Evolutionary conservation across 2,113 vertebrate genomes (phyloP).

Genomic region (Coregonus clupeaformis): DNA sequence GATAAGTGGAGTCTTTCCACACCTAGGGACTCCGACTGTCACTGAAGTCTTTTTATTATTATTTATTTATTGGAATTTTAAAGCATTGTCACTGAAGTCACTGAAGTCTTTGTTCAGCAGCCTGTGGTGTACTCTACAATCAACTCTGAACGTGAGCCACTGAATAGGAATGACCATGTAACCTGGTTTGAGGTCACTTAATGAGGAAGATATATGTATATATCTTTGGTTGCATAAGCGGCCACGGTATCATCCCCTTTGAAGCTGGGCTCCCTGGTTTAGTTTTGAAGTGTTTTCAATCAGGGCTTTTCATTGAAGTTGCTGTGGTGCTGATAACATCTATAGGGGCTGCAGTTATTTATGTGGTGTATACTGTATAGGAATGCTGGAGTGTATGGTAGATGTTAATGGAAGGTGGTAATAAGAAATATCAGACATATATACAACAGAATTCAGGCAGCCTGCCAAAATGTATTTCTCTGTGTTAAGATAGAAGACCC

Average conservation of each 20-base stretch:
- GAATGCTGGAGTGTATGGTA: background rate
- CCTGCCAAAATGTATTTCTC: too few species aligned
- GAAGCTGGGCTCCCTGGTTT: constrained; percentile 4
- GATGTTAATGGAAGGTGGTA: background rate
- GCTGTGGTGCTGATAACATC: too few species aligned
- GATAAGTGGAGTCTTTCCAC: constrained; percentile 66
- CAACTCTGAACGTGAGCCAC: constrained; percentile 27
- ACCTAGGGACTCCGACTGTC: constrained; percentile 51
- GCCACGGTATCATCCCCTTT: constrained; percentile 33
- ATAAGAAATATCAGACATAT: too few species aligned
- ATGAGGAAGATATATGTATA: constrained; percentile 50
- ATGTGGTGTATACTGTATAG: background rate
- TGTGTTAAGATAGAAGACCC: too few species aligned
- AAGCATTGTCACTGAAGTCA: too few species aligned
- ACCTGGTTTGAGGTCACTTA: constrained; percentile 71
- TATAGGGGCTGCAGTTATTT: background rate
- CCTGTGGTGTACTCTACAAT: constrained; percentile 52
- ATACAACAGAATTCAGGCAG: background rate
- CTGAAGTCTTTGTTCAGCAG: constrained; percentile 68
- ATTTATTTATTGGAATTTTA: too few species aligned
- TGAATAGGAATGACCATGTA: constrained; percentile 70
- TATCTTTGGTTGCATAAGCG: constrained; percentile 69
- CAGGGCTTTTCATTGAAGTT: constrained; percentile 59
- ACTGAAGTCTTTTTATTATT: constrained; percentile 22
- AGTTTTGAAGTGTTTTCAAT: constrained; percentile 68